Conservation (phyloP, 1,140 invertebrate genomes). For the Drosophila melanica region DNA sequence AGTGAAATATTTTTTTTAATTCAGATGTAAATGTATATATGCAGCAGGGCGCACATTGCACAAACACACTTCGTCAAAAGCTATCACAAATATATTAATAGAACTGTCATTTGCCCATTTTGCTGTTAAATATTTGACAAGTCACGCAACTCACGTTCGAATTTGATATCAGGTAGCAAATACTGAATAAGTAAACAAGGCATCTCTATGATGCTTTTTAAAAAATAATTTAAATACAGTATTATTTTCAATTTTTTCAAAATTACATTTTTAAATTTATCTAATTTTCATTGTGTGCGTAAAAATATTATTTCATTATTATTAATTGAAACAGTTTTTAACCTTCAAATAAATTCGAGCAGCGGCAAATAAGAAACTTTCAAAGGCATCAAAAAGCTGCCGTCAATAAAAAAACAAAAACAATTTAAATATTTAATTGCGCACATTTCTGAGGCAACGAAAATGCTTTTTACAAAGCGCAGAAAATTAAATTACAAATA, state of each 20-base stretch:
- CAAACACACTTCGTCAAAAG: too few species aligned
- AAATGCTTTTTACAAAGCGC: conserved; percentile 31
- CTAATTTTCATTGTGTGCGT: not conserved
- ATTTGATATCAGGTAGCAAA: conserved; percentile 14
- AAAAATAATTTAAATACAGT: not conserved
- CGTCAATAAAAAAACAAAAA: conserved; percentile 18
- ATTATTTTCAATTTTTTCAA: not conserved
- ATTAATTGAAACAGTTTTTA: conserved; percentile 37
- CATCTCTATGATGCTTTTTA: not conserved
- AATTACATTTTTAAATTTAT: too few species aligned
- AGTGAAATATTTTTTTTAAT: too few species aligned
- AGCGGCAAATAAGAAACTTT: conserved; percentile 33
- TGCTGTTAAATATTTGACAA: conserved; percentile 14
- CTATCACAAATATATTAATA: not conserved
- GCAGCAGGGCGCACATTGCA: too few species aligned
- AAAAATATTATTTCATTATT: conserved; percentile 20
- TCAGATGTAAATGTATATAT: too few species aligned
- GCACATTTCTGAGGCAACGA: conserved; percentile 23
- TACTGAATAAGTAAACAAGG: conserved; percentile 9
- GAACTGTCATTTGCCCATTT: conserved; percentile 22
- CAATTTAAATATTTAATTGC: conserved; percentile 54
- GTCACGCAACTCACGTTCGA: conserved; percentile 23
- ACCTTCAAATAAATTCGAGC: conserved; percentile 27
- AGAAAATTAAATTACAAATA: conserved; percentile 46
- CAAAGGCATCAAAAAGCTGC: conserved; percentile 36